phyloP scores from a whole-genome alignment of 2,113 vertebrate genomes.

The Coregonus clupeaformis region DNA sequence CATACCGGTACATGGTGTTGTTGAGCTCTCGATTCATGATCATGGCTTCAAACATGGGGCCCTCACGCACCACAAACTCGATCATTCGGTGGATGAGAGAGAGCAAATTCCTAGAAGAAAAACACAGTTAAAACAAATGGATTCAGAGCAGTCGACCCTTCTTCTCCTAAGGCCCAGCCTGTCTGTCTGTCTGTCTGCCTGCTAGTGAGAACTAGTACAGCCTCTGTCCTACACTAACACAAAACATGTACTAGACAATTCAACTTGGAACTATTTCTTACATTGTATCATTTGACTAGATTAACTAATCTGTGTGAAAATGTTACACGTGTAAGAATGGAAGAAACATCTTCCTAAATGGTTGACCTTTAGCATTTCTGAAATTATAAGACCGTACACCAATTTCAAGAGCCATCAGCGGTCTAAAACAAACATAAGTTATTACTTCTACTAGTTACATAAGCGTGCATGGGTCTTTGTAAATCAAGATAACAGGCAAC shows the following conservation, averaged over 20 bases:
- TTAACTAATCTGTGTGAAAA: too few relatives aligned
- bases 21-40: slow-evolving; percentile 99
- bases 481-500: too few relatives aligned
- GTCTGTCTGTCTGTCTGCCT: background rate
- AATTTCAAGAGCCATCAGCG: too few relatives aligned
- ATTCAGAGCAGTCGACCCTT: slow-evolving; percentile 81
- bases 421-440: too few relatives aligned
- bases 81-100: slow-evolving; percentile 99
- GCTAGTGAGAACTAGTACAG: slow-evolving; percentile 1
- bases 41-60: slow-evolving; percentile 99
- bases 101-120: slow-evolving; percentile 99
- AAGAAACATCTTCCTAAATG: too few relatives aligned
- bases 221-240: slow-evolving; percentile 29
- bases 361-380: too few relatives aligned
- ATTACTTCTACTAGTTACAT: too few relatives aligned
- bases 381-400: too few relatives aligned
- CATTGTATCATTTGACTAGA: too few relatives aligned
- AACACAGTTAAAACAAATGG: slow-evolving; percentile 99
- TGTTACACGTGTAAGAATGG: too few relatives aligned
- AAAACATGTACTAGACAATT: background rate
- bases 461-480: too few relatives aligned
- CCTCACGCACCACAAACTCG: slow-evolving; percentile 99
- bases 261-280: too few relatives aligned
- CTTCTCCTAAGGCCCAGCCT: slow-evolving; percentile 42
- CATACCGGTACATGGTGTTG: slow-evolving; percentile 97